Conservation (phyloP, 2,797 vertebrate species). For the Gymnopithys bicolor region DNA sequence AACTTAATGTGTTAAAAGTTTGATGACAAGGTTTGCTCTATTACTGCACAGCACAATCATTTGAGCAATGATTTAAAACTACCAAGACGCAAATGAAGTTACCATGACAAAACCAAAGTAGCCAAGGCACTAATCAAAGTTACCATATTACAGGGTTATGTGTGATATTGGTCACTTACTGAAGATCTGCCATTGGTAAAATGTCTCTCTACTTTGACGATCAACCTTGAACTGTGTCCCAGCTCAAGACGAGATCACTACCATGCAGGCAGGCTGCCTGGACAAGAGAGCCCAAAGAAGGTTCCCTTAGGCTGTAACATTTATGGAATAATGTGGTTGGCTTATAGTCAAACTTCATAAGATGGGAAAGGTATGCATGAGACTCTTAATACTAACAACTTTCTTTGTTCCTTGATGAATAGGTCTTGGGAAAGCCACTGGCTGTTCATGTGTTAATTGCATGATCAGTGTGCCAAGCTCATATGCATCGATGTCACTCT, state of each 20-base stretch:
- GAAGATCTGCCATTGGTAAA: neutral
- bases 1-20: neutral
- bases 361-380: neutral
- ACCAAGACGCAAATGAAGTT: neutral
- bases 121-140: neutral
- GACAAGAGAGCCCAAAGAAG: neutral
- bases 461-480: neutral
- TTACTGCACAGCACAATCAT: neutral
- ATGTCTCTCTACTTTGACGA: neutral
- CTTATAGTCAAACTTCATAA: neutral
- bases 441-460: neutral
- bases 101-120: neutral
- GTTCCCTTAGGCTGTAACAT: neutral
- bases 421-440: neutral
- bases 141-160: neutral
- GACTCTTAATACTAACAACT: neutral
- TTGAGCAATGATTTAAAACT: neutral
- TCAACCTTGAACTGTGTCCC: neutral
- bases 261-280: neutral
- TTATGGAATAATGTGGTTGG: neutral
- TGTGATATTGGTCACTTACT: rapidly evolving
- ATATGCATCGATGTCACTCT: neutral
- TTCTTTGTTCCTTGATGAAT: neutral
- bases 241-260: neutral
- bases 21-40: neutral